Percentiles rank a stretch among this genome's conserved stretches.
Conservation (phyloP, 2,113 vertebrate species). For the Phoxinus phoxinus region DNA sequence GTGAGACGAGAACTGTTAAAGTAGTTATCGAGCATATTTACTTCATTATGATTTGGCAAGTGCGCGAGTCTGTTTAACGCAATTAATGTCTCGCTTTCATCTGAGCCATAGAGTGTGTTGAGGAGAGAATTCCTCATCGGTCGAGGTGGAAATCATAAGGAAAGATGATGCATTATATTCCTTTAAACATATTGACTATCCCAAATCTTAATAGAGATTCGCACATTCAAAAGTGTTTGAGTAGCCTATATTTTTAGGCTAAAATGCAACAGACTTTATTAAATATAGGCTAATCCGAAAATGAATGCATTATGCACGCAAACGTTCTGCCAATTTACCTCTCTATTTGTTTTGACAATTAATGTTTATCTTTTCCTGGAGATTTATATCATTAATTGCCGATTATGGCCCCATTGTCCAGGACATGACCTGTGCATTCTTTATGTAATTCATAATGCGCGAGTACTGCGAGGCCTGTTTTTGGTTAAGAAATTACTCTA, state of each 20-base stretch:
- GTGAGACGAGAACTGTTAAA: slow-evolving; percentile 56
- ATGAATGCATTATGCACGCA: not conserved
- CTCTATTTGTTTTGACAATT: not conserved
- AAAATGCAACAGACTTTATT: not conserved
- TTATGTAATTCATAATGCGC: slow-evolving; percentile 72
- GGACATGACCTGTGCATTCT: slow-evolving; percentile 56
- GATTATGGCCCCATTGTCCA: slow-evolving; percentile 56
- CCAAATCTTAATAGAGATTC: not conserved
- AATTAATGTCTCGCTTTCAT: slow-evolving; percentile 39
- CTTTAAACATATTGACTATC: not conserved
- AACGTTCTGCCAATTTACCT: not conserved
- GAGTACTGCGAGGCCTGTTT: slow-evolving; percentile 72
- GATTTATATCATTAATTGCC: slow-evolving; percentile 27
- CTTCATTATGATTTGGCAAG: slow-evolving; percentile 50
- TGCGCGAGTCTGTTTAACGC: slow-evolving; percentile 24
- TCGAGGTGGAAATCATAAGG: not conserved
- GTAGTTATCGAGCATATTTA: slow-evolving; percentile 55
- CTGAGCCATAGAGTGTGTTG: not conserved
- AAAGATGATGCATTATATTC: not conserved
- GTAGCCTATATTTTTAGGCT: not conserved
- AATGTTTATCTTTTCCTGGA: not conserved
- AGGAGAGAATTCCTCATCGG: slow-evolving; percentile 45
- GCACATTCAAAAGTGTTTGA: not conserved
- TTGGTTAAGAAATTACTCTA: slow-evolving; percentile 76
- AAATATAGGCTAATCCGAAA: not conserved